Base-by-base conservation (phyloP, 2,113 vertebrate genomes). In the Amblyopsis rosae region DNA sequence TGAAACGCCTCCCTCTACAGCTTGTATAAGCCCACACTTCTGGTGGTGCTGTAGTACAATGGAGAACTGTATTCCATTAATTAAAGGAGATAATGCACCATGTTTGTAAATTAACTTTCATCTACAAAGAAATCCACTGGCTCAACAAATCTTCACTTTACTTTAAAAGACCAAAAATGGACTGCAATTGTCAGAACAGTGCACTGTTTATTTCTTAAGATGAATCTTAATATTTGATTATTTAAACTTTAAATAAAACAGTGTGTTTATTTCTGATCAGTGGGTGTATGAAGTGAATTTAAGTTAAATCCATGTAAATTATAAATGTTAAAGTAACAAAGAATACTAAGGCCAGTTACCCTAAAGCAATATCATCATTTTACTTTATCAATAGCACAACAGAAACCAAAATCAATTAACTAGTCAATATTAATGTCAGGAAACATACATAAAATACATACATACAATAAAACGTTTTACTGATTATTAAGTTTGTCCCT, bases 211-310 rank as follows among this genome's bases (percentile, higher is more conserved):
- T 65, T 17, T 49, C 12, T 59, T 0, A 59, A 11, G 41, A 15
- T 47, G 0, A 17, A n/a, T 10, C 54, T 50, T 49, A 6, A 59
- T 33, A 72, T 48, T 58, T 45, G 48, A 64, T 67, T 61, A 74
- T 59, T 33, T 59, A 54, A 15, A 61, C 59, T 15, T 69, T 53
- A 32, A 50, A 11, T 56, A 41, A 56, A 9, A 11, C 3, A 15
- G 35, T 60, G 49, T 55, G 2, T 32, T 65, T 67, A 11, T 69
- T 46, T 75, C 73, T 48, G 62, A 53, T 76, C 41, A 19, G 12
- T 72, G 47, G 54, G 70, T 59, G 8, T 59, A 41, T 69, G 9
- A 60, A 19, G 76, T 80, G 59, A 79, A 51, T 59, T 13, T 76
- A n/a, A 51, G 17, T 48, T 45, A 48, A 75, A 57, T 65, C 53